Evolutionary conservation across 2,888 invertebrate genomes (phyloP).

Genomic region (Oegoconia quadripuncta): DNA sequence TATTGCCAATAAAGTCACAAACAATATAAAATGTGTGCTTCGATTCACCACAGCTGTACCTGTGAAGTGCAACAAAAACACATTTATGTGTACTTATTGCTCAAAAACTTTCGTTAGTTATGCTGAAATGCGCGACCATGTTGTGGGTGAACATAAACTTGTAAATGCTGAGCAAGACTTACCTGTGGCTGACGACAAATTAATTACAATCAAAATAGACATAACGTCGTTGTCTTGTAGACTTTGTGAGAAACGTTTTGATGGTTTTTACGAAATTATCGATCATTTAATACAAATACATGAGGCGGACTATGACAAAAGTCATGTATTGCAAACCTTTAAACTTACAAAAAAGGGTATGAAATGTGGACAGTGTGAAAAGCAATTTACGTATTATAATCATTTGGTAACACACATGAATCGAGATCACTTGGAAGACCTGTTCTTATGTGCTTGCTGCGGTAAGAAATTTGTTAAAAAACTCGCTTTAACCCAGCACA

Average conservation of each 20-base stretch:
- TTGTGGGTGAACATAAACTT: conserved; percentile 4
- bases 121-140: conserved; percentile 18
- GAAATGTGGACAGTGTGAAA: conserved; percentile 17
- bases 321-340: too few relatives aligned
- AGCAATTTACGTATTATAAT: conserved; percentile 19
- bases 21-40: too few relatives aligned
- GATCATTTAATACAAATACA: conserved; percentile 23
- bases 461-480: conserved; percentile 16
- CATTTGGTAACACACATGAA: conserved; percentile 21
- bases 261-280: conserved; percentile 18
- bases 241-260: conserved; percentile 18
- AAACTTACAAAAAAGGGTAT: not conserved
- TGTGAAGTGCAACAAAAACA: conserved; percentile 4
- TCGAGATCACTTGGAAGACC: conserved; percentile 19
- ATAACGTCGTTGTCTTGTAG: conserved; percentile 18
- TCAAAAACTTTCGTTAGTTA: conserved; percentile 15
- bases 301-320: conserved; percentile 19
- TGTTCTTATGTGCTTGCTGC: too few relatives aligned
- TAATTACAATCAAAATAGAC: conserved; percentile 26
- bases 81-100: conserved; percentile 23
- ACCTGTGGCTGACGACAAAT: too few relatives aligned
- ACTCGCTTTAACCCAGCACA: too few relatives aligned
- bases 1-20: too few relatives aligned
- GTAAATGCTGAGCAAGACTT: conserved; percentile 13
- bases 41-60: too few relatives aligned